Base-by-base conservation (phyloP, 2,888 invertebrate genomes). In the Eurois occulta region DNA sequence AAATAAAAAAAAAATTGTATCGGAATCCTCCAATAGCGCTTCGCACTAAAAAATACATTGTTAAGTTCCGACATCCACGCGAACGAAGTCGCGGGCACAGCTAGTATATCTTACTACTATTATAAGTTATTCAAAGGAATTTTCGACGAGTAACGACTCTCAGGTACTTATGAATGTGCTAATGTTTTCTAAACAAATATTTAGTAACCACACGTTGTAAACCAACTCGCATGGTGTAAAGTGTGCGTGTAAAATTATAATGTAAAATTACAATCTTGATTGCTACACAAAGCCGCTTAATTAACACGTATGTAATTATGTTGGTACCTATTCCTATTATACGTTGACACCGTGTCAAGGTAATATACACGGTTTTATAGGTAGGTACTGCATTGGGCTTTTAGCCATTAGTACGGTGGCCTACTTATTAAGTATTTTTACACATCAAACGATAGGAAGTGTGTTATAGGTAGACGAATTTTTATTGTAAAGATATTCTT, bases 271-370 rank as follows among this genome's bases (percentile, higher is more conserved):
- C 32, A 46, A 77, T 77, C 69, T 82, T 58, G 69, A 83, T 83
- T 82, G 69, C 38, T 83, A 52, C 48, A 66, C 72, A 62, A 55
- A 82, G 64, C 35, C 62, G 43, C n/a, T 16, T 74, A 70, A 85
- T 85, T 74, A 75, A 71, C 70, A 68, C 43, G 2, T 35, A 32
- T 65, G 8, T 32, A 55, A 48, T 78, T 76, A 65, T 52, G 38
- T 69, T 16, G 11, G 28, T 52, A 52, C 0, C 8, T 81, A n/a
- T 3, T 41, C 21, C 48, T 58, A 11, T 70, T 62, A 28, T 35
- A 43, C 8, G 52, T 3, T 65, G 38, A 72, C 28, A 41, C 3
- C 32, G 24, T 62, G 72, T 76, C 86, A 81, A 85, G 82, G 80
- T 79, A 16, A 35, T n/a, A 41, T 65, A 41, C 35, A 11, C 18